Base-by-base conservation (phyloP, 2,888 invertebrate species). In the Gryllus longicercus region DNA sequence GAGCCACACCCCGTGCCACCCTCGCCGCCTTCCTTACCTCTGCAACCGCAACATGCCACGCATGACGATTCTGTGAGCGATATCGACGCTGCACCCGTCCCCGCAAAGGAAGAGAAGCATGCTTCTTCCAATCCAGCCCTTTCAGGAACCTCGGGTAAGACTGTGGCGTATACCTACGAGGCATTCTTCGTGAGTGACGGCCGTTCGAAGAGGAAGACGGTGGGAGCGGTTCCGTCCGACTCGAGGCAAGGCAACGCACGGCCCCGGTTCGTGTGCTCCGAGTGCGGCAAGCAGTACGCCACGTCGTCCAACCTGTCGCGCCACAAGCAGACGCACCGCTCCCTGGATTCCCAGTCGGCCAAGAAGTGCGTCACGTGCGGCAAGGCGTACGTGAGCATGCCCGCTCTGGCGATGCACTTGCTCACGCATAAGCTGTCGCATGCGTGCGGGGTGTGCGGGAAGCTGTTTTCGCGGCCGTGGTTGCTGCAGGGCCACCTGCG, bases 311-410 rank as follows among this genome's bases (percentile, higher is more conserved):
- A 97, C 86, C 89, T 97, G 80, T 96, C 96, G 38, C 91, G 96
- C 25, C 96, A 96, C 88, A 94, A 96, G 85, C 96, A 96, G 87
- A 97, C 96, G 1, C 96, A 97, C 87, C 91, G 96, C 78, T 81
- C 81, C 51, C 81, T 82, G 78, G 98, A 98, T 89, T 97, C 96
- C 18, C 93, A 95, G 84, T 93, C 95, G 63, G 82, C 82, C 75
- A 82, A 82, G 80, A 82, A 96, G 85, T 98, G 98, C 88, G 94
- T 94, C 85, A 96, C 96, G 84, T 98, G 98, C 88, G 96, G 96
- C 84, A 97, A 98, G 88, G 96, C 96, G n/a, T 98, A 98, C 88
- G 98, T 98, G 79, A 96, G 96, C 84, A 98, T 98, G 98, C 98
- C 98, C 0, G 98, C 98, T 2, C 90, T 98, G 80, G 96, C 98